Percentiles rank a stretch among this genome's conserved stretches.
Conservation (phyloP, 2,797 vertebrate species). For the Danio jaintianensis region DNA sequence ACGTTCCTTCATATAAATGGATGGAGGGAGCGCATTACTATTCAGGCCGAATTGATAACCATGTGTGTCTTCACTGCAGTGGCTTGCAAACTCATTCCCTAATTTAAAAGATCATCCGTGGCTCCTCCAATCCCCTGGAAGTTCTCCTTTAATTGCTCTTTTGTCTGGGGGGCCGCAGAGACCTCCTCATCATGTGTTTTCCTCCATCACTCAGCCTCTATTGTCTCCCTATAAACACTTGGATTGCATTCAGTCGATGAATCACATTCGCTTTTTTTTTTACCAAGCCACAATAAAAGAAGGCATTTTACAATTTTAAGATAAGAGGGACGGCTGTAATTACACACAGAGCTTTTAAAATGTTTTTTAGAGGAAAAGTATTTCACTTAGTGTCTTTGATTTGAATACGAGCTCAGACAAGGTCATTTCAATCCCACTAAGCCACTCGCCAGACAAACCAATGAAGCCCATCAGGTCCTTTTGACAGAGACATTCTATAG, state of each 20-base stretch:
- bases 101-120: conserved; percentile 67
- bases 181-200: conserved; percentile 63
- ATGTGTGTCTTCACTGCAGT: conserved; percentile 30
- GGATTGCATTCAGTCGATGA: conserved; percentile 59
- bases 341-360: not conserved
- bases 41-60: conserved; percentile 60
- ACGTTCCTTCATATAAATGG: conserved; percentile 28
- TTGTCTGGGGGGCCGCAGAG: conserved; percentile 64
- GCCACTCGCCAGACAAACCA: conserved; percentile 14
- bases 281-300: conserved; percentile 1
- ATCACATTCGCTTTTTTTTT: not conserved
- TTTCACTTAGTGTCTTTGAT: conserved; percentile 57
- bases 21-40: conserved; percentile 35
- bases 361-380: conserved; percentile 68
- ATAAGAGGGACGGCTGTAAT: conserved; percentile 35
- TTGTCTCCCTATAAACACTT: conserved; percentile 66
- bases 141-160: conserved; percentile 69
- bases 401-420: conserved; percentile 6
- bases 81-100: conserved; percentile 58
- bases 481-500: conserved; percentile 20
- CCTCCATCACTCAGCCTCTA: conserved; percentile 62
- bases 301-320: not conserved
- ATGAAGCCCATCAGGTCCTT: conserved; percentile 37
- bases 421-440: conserved; percentile 18
- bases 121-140: conserved; percentile 60